Conservation (phyloP, 1,140 invertebrate genomes). For the Drosophila nigromelanica region DNA sequence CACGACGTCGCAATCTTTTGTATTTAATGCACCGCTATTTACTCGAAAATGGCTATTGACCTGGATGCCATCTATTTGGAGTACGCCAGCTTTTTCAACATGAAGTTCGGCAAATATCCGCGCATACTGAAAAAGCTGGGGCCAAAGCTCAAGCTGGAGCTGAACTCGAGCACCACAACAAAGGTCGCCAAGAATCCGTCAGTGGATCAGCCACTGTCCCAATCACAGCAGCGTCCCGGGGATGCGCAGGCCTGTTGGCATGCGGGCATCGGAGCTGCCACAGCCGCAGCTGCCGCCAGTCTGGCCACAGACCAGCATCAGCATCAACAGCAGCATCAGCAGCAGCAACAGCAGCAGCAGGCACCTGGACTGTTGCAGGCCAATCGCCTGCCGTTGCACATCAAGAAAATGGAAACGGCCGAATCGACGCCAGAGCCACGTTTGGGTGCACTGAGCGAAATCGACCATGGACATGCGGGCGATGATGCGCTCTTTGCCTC, state of each 20-base stretch:
- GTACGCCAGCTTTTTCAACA: constrained; percentile 93
- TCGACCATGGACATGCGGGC: constrained; percentile 61
- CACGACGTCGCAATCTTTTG: constrained; percentile 89
- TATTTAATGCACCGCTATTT: constrained; percentile 92
- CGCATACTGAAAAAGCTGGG: constrained; percentile 88
- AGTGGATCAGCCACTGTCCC: not conserved
- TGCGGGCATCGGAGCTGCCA: constrained; percentile 55
- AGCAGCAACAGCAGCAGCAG: constrained; percentile 18
- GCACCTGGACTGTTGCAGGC: constrained; percentile 24
- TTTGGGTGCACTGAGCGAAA: constrained; percentile 47
- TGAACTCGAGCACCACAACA: not conserved
- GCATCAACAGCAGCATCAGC: constrained; percentile 17
- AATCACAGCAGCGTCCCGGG: constrained; percentile 22
- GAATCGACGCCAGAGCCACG: constrained; percentile 6
- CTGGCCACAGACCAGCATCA: constrained; percentile 21
- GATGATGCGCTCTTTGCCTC: constrained; percentile 62
- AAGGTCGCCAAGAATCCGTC: constrained; percentile 1
- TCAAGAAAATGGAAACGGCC: constrained; percentile 61
- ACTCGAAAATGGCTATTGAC: constrained; percentile 90
- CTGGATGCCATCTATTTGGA: constrained; percentile 94
- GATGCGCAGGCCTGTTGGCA: constrained; percentile 54
- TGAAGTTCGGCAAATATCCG: constrained; percentile 94
- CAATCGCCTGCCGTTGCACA: constrained; percentile 40
- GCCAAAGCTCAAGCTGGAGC: constrained; percentile 68
- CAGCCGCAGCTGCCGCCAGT: constrained; percentile 47